Evolutionary conservation across 2,888 invertebrate species (phyloP).

Genomic region (Sphaerophoria rueppellii): DNA sequence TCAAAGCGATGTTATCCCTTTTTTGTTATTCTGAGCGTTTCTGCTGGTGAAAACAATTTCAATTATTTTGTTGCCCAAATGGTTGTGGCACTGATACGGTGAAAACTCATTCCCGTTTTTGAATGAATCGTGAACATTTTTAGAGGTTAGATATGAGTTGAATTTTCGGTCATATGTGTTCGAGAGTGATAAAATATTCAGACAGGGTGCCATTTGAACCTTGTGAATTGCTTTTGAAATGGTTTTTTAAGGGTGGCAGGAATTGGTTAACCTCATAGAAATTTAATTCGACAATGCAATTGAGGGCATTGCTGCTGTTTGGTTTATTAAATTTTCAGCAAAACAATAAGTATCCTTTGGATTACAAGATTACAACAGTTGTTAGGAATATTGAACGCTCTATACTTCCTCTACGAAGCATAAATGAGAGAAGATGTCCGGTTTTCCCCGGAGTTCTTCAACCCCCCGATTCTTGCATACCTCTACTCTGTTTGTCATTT

Average conservation of each 20-base stretch:
- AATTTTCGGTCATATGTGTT: conserved; percentile 34
- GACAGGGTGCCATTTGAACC: conserved; percentile 56
- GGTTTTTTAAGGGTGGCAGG: conserved; percentile 38
- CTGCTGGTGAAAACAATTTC: conserved; percentile 62
- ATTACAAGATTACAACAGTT: neutral
- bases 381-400: neutral
- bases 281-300: conserved; percentile 53
- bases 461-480: too few species aligned
- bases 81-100: too few species aligned
- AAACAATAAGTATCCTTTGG: conserved; percentile 53
- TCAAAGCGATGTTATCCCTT: conserved; percentile 62
- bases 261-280: conserved; percentile 69
- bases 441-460: too few species aligned
- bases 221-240: conserved; percentile 65
- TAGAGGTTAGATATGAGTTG: conserved; percentile 40
- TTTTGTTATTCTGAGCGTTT: conserved; percentile 54
- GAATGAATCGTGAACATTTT: conserved; percentile 31
- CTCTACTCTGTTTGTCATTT: too few species aligned
- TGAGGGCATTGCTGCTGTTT: conserved; percentile 21
- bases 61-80: conserved; percentile 30
- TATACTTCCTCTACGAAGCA: too few species aligned
- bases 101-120: neutral
- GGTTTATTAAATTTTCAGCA: conserved; percentile 63
- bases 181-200: conserved; percentile 59
- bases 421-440: too few species aligned